Conservation (phyloP, 92 coral and sea anemone species). For the Phenganax stokvisi region DNA sequence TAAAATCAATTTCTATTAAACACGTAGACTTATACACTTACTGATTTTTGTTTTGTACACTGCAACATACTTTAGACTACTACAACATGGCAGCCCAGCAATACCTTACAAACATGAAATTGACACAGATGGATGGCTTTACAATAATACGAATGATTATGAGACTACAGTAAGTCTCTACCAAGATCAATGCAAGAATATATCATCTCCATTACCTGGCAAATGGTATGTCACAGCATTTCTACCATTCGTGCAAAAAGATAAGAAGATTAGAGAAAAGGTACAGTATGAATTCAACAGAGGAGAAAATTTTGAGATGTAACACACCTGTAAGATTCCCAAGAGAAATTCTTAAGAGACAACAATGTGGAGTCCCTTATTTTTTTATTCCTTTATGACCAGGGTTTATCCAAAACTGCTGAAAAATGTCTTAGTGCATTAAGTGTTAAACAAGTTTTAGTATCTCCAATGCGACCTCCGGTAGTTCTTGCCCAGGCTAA, state of each 20-base stretch:
- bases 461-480: slow-evolving; percentile 11
- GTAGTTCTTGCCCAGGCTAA: slow-evolving; percentile 17
- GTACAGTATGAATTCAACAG: slow-evolving; percentile 22
- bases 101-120: slow-evolving; percentile 35
- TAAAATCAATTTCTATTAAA: background rate
- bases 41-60: background rate
- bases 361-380: background rate
- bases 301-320: background rate
- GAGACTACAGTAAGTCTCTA: slow-evolving; percentile 14
- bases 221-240: slow-evolving; percentile 51
- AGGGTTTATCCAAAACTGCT: slow-evolving; percentile 23
- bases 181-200: background rate
- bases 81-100: slow-evolving; percentile 40
- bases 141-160: slow-evolving; percentile 22
- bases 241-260: slow-evolving; percentile 38
- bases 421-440: slow-evolving; percentile 29
- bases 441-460: background rate
- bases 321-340: background rate
- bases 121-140: slow-evolving; percentile 14
- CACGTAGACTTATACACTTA: background rate
- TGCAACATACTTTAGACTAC: background rate
- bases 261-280: slow-evolving; percentile 47
- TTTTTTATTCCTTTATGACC: background rate
- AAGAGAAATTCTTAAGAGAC: background rate
- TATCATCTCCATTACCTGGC: slow-evolving; percentile 48